Conservation (phyloP, 2,797 vertebrate species). For the Clarias laeviceps region DNA sequence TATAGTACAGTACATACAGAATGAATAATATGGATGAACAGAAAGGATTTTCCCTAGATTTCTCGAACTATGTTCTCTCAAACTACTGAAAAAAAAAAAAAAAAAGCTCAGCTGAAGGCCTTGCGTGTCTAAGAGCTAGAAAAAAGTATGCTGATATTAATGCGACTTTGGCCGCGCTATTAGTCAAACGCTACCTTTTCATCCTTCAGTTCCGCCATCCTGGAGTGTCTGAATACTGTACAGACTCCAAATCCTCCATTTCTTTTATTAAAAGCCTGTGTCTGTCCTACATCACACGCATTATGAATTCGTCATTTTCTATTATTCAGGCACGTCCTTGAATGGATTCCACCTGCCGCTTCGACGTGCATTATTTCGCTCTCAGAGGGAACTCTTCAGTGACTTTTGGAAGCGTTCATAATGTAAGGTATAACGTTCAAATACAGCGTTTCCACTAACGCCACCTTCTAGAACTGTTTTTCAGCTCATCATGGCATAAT, state of each 20-base stretch:
- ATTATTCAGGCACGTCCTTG: constrained; percentile 42
- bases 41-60: neutral
- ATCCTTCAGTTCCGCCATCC: neutral
- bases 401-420: neutral
- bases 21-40: too few relatives aligned
- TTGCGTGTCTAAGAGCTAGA: neutral
- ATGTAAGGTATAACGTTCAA: neutral
- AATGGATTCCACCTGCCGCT: constrained; percentile 32
- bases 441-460: neutral
- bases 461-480: neutral
- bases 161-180: neutral
- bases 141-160: neutral
- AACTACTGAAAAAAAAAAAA: neutral
- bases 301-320: constrained; percentile 49
- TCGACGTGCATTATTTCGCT: constrained; percentile 28
- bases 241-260: constrained; percentile 6
- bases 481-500: neutral
- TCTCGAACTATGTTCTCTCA: neutral
- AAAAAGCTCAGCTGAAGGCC: neutral
- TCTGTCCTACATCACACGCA: constrained; percentile 38
- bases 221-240: neutral
- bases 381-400: neutral
- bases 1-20: too few relatives aligned
- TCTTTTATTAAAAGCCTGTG: constrained; percentile 12
- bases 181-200: neutral